Base-by-base conservation (phyloP, 37 sponge, comb jelly and placozoan species). In the Ephydatia muelleri region DNA sequence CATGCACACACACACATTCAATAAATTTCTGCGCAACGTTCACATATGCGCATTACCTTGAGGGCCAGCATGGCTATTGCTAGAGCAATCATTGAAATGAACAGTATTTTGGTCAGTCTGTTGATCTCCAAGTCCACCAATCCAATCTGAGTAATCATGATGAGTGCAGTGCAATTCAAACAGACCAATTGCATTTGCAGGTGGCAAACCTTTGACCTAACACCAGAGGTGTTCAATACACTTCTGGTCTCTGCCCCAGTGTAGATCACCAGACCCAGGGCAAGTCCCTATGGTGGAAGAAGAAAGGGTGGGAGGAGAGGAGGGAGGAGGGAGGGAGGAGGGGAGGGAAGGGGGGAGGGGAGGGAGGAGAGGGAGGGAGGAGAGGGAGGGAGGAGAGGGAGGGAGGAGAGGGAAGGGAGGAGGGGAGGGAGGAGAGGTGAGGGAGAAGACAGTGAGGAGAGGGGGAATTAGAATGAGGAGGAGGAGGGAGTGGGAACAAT, bases 41-140 rank as follows among this genome's bases (percentile, higher is more conserved):
- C n/a, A 74, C 34, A 32, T 23, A 23, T 25, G 3, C 21, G 32
- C 85, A 36, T n/a, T 47, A 92, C 97, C 84, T 89, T 94, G 8
- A 97, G 84, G 22, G 86, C 47, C 25, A 97, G 85, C 35, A 97
- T 85, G 13, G 87, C 48, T 27, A 84, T 25, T 13, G 95, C 81
- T 12, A 95, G 84, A 23, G 80, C 69, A 8, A 97, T 69, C 16
- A 93, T 92, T 38, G 83, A 75, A 33, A 94, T 43, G 70, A 97
- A 97, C 68, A 97, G 92, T 14, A 97, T 32, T 49, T 97, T 97
- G 14, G 97, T 97, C 49, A 97, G 90, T 47, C 88, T 87, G 79
- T 97, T 97, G 77, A 97, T 94, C 83, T 97, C 97, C 69, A 86
- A 69, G 76, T 97, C 97, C 49, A 95, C 85, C 39, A 90, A 72